Evolutionary conservation across 2,888 invertebrate species (phyloP).

Genomic region (Macrophya annulata): DNA sequence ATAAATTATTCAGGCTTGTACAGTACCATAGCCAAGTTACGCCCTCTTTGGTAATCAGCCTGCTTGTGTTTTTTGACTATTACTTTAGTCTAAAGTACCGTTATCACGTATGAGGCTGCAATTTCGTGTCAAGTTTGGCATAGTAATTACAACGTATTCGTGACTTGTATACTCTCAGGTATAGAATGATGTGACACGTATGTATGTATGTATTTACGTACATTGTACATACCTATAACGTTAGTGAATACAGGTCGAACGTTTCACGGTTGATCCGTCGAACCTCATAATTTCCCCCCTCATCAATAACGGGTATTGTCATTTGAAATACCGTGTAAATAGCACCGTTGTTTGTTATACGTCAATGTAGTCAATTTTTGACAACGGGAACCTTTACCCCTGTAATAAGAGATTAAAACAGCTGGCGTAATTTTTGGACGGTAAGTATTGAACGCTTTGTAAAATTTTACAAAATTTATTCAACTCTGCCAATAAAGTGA

Average conservation of each 20-base stretch:
- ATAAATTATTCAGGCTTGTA: background rate
- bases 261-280: conserved; percentile 10
- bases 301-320: conserved; percentile 35
- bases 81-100: background rate
- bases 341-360: background rate
- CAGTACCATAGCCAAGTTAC: background rate
- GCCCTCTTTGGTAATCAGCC: background rate
- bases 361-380: conserved; percentile 33
- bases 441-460: conserved; percentile 9
- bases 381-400: background rate
- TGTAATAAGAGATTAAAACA: background rate
- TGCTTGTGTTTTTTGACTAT: background rate
- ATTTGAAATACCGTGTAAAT: conserved; percentile 19
- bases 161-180: conserved; percentile 30
- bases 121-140: conserved; percentile 35
- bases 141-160: conserved; percentile 21
- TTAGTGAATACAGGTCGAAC: conserved; percentile 23
- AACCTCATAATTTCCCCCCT: conserved; percentile 21
- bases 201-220: background rate
- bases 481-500: background rate
- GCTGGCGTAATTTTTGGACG: conserved; percentile 14
- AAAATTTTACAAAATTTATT: conserved; percentile 35
- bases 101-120: conserved; percentile 32
- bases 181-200: conserved; percentile 22
- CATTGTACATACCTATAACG: background rate